phyloP scores from a whole-genome alignment of 53 echinoderm and acorn worm genomes.

The Apostichopus leukothele region DNA sequence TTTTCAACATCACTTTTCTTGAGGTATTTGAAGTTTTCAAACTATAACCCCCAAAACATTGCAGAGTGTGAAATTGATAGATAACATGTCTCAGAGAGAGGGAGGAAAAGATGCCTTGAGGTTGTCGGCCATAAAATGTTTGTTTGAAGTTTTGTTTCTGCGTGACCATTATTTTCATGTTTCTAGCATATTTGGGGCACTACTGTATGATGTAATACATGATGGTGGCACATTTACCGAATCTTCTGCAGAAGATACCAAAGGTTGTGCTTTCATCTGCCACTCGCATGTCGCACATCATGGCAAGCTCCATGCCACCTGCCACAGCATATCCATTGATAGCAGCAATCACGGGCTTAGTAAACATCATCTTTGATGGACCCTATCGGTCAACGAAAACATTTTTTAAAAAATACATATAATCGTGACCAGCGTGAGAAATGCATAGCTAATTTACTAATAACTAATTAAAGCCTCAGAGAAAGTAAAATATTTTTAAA shows the following conservation, averaged over 20 bases:
- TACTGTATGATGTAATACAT: background rate
- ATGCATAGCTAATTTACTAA: background rate
- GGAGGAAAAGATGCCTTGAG: too few relatives aligned
- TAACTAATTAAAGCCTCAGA: background rate
- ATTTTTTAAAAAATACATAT: background rate
- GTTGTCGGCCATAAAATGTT: too few relatives aligned
- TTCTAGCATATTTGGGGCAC: too few relatives aligned
- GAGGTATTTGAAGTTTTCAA: too few relatives aligned
- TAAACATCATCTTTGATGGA: conserved; percentile 75
- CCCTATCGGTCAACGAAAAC: conserved; percentile 54
- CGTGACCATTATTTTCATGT: too few relatives aligned
- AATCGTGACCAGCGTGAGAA: background rate
- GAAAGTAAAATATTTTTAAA: background rate
- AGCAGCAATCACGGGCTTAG: conserved; percentile 92
- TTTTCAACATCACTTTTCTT: too few relatives aligned
- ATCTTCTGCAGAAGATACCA: conserved; percentile 89
- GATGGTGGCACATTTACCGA: conserved; percentile 60
- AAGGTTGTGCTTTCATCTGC: conserved; percentile 83
- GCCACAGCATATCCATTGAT: conserved; percentile 92
- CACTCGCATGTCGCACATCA: conserved; percentile 92
- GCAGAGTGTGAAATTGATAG: too few relatives aligned
- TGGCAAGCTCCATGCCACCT: conserved; percentile 83
- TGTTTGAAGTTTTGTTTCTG: too few relatives aligned
- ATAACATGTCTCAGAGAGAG: too few relatives aligned
- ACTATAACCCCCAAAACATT: too few relatives aligned